Evolutionary conservation across 2,888 invertebrate genomes (phyloP).

Genomic region (Dryobota labecula): DNA sequence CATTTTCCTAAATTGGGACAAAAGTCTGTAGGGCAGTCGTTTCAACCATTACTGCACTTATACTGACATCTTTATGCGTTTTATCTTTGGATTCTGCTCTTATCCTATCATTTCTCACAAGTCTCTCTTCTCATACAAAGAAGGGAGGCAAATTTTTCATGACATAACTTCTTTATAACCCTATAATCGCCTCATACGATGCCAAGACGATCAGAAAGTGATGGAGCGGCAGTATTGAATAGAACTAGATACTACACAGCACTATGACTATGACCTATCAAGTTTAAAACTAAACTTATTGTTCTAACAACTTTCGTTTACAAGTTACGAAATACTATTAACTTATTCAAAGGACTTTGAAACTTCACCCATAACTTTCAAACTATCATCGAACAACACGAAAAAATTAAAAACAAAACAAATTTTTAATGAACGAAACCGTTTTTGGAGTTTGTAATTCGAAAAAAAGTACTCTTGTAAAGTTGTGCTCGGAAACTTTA

Average conservation of each 20-base stretch:
- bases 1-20: neutral
- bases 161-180: neutral
- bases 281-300: conserved; percentile 27
- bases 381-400: conserved; percentile 7
- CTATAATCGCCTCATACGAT: neutral
- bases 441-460: conserved; percentile 65
- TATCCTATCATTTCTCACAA: neutral
- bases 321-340: conserved; percentile 42
- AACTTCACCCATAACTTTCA: conserved; percentile 30
- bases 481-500: conserved; percentile 87
- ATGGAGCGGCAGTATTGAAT: conserved; percentile 9
- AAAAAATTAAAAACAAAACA: conserved; percentile 6
- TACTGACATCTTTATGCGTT: too few species aligned
- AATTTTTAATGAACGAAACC: conserved; percentile 57
- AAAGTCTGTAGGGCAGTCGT: neutral
- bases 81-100: neutral
- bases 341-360: conserved; percentile 54
- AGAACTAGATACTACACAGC: conserved; percentile 13
- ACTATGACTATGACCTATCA: conserved; percentile 5
- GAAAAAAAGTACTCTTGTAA: conserved; percentile 77
- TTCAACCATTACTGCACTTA: neutral
- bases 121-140: neutral
- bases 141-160: neutral
- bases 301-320: conserved; percentile 49
- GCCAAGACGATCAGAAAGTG: neutral